Evolutionary conservation across 2,797 vertebrate genomes (phyloP).

Genomic region (Podarcis siculus): DNA sequence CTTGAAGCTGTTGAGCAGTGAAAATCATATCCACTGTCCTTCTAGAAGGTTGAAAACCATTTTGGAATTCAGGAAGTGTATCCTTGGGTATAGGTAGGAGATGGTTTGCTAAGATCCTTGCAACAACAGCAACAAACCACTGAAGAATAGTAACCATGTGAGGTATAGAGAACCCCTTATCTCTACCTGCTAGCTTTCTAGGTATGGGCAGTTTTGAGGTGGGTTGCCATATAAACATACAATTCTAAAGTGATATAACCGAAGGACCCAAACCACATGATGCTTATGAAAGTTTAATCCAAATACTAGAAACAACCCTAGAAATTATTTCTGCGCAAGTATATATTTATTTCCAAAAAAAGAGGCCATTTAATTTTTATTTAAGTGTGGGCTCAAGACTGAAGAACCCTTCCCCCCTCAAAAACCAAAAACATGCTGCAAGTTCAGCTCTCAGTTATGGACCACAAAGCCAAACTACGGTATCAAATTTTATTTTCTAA

Average conservation of each 20-base stretch:
- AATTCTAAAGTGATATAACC: not conserved
- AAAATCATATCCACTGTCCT: too few relatives aligned
- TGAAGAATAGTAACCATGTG: not conserved
- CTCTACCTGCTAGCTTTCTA: too few relatives aligned
- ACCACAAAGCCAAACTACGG: not conserved
- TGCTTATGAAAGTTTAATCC: not conserved
- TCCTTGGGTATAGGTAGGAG: too few relatives aligned
- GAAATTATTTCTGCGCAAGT: not conserved
- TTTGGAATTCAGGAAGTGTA: too few relatives aligned
- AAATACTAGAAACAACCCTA: not conserved
- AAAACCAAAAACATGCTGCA: not conserved
- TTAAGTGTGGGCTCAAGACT: not conserved
- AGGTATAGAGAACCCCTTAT: not conserved
- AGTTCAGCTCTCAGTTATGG: not conserved
- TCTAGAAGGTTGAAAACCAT: too few relatives aligned
- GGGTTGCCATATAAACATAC: not conserved
- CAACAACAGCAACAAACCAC: too few relatives aligned
- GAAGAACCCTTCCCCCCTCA: not conserved
- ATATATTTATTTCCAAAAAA: not conserved
- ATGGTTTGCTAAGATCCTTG: too few relatives aligned
- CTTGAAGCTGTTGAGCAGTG: too few relatives aligned
- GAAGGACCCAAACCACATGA: not conserved
- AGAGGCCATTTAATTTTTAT: not conserved
- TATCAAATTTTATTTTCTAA: constrained; percentile 12
- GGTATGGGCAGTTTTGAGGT: not conserved